Evolutionary conservation across 2,888 invertebrate genomes (phyloP), one percentile per base, ranked within the genome.

Genomic region (Drosophila testacea): DNA sequence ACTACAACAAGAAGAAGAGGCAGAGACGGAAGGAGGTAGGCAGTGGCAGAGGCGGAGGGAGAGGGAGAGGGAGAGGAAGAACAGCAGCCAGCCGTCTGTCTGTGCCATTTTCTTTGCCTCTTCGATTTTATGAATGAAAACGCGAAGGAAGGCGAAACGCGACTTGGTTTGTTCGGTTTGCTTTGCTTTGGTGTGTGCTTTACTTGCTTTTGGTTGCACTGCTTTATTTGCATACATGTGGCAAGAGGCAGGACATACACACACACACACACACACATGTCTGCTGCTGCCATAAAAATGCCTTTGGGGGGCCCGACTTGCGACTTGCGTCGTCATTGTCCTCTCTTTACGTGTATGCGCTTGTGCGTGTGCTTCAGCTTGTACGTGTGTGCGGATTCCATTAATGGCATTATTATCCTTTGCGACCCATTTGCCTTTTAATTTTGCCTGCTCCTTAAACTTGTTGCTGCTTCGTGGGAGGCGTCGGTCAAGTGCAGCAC

Each of bases 111-210:
- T 87, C 84, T 83, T 84, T 83, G 72, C 81, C 84, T 88, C 89
- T 84, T 84, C 89, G 84, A 83, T 83, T 83, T 88, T 88, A 89
- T 84, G 89, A 88, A 83, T 88, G 84, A 77, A 88, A 88, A 74
- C 81, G 80, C 79, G 80, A 81, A 81, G 79, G 74, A 46, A 47
- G 57, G 42, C 81, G 78, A 69, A 77, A 79, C 88, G 83, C 77
- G 77, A 88, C 86, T 83, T 80, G 88, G 79, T 73, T 61, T 61
- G 68, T 38, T 77, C 67, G 73, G 65, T 64, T 76, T 63, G 77
- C 28, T 51, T 57, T 69, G 69, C 67, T 69, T 57, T 47, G 30
- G 16, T 39, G 28, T 22, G 28, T 41, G 39, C 61, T 51, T 56
- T 56, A 48, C 39, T 41, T 46, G 42, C 46, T 7, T 7, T 30